These are phyloP conservation scores for Coenonympha glycerion DNA, from an alignment of 2,888 invertebrate genomes.

Conservation along the genomic window DNA sequence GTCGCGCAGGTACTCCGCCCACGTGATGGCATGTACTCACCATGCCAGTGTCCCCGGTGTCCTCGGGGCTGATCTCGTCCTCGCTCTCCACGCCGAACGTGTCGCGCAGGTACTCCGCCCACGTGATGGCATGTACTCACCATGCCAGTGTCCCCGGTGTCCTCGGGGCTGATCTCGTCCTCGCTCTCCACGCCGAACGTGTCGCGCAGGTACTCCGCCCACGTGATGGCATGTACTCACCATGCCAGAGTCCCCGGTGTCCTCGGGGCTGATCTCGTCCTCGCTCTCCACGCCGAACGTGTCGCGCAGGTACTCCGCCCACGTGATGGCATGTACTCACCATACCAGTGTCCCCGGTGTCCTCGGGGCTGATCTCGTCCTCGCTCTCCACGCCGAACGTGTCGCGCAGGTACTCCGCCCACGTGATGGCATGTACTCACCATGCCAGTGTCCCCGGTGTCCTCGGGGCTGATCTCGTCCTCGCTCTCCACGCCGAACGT, in stretches of 20 bases:
- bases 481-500: slow-evolving; percentile 86
- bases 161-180: slow-evolving; percentile 68
- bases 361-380: slow-evolving; percentile 68
- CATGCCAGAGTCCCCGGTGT: slow-evolving; percentile 69
- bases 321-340: slow-evolving; percentile 79
- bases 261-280: slow-evolving; percentile 68
- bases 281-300: slow-evolving; percentile 86
- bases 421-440: slow-evolving; percentile 79
- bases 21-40: slow-evolving; percentile 79
- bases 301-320: slow-evolving; percentile 93
- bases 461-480: slow-evolving; percentile 68
- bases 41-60: slow-evolving; percentile 69
- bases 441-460: slow-evolving; percentile 69
- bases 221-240: slow-evolving; percentile 79
- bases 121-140: slow-evolving; percentile 79
- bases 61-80: slow-evolving; percentile 68
- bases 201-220: slow-evolving; percentile 93
- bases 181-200: slow-evolving; percentile 86
- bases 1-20: slow-evolving; percentile 93
- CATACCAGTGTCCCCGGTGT: slow-evolving; percentile 69
- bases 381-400: slow-evolving; percentile 86
- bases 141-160: slow-evolving; percentile 69
- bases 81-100: slow-evolving; percentile 86
- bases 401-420: slow-evolving; percentile 93
- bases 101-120: slow-evolving; percentile 93